phyloP scores from a whole-genome alignment of 2,888 invertebrate genomes.

The Drosophila imparisetae region DNA sequence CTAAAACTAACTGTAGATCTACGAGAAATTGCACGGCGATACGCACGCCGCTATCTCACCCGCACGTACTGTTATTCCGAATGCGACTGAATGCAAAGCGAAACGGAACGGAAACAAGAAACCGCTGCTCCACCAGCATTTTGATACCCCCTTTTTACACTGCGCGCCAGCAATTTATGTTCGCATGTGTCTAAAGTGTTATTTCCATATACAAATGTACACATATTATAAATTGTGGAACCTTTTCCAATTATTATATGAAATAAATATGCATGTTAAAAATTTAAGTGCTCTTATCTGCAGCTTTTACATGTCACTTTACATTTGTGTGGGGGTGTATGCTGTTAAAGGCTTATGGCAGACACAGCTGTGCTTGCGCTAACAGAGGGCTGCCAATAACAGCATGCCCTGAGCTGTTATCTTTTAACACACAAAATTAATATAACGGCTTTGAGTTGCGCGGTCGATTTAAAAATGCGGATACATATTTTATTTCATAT shows the following conservation, averaged over 20 bases:
- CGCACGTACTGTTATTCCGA: constrained; percentile 61
- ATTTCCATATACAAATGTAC: neutral
- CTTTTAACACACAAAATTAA: neutral
- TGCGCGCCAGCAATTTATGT: constrained; percentile 31
- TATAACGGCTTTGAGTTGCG: constrained; percentile 4
- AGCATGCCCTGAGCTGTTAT: neutral
- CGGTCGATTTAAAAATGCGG: constrained; percentile 10
- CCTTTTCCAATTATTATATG: neutral
- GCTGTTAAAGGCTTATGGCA: constrained; percentile 14
- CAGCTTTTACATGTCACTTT: neutral
- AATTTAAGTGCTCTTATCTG: neutral
- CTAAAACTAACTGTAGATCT: constrained; percentile 68
- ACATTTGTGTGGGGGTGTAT: constrained; percentile 6
- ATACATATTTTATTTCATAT: neutral
- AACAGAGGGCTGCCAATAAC: constrained; percentile 13
- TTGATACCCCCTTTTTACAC: constrained; percentile 51
- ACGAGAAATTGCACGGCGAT: constrained; percentile 13
- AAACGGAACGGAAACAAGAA: constrained; percentile 64
- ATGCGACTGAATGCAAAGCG: constrained; percentile 46
- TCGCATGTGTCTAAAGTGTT: neutral
- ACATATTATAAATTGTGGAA: neutral
- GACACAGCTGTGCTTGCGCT: constrained; percentile 12
- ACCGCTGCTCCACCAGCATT: constrained; percentile 42
- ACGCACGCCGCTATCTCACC: constrained; percentile 37
- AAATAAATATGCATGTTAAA: neutral